Evolutionary conservation across 2,888 invertebrate genomes (phyloP).

Genomic region (Diarsia brunnea): DNA sequence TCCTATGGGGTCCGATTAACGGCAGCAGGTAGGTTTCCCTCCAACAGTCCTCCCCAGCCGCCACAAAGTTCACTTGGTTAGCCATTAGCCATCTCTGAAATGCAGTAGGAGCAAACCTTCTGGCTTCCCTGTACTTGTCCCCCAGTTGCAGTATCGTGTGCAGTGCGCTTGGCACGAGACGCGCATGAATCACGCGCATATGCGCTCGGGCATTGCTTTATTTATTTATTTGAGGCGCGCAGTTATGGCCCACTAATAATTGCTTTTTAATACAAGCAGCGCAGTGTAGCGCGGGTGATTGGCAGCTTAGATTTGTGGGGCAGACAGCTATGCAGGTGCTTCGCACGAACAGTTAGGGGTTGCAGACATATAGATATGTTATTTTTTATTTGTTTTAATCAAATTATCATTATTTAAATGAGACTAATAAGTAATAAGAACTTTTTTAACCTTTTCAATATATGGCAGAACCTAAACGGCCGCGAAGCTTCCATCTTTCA

Average conservation of each 20-base stretch:
- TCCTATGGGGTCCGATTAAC: not conserved
- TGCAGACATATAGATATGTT: not conserved
- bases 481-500: not conserved
- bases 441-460: not conserved
- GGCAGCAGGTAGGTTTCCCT: not conserved
- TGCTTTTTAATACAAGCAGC: conserved; percentile 54
- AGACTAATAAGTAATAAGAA: not conserved
- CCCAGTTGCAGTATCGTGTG: conserved; percentile 58
- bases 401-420: not conserved
- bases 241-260: conserved; percentile 56
- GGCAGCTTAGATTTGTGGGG: conserved; percentile 42
- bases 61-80: not conserved
- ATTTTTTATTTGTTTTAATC: not conserved
- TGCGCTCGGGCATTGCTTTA: conserved; percentile 51
- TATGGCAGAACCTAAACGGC: not conserved
- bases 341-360: conserved; percentile 1
- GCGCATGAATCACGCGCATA: conserved; percentile 60
- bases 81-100: not conserved
- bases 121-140: not conserved
- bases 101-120: conserved; percentile 6
- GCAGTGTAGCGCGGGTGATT: conserved; percentile 27
- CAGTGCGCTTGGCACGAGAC: conserved; percentile 61
- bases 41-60: not conserved
- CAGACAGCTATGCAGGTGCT: conserved; percentile 19
- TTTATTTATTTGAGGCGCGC: conserved; percentile 58